A percentile compares a stretch with the other conserved stretches of the same genome.
phyloP scores from a whole-genome alignment of 2,797 vertebrate genomes.

The Myotis daubentonii region DNA sequence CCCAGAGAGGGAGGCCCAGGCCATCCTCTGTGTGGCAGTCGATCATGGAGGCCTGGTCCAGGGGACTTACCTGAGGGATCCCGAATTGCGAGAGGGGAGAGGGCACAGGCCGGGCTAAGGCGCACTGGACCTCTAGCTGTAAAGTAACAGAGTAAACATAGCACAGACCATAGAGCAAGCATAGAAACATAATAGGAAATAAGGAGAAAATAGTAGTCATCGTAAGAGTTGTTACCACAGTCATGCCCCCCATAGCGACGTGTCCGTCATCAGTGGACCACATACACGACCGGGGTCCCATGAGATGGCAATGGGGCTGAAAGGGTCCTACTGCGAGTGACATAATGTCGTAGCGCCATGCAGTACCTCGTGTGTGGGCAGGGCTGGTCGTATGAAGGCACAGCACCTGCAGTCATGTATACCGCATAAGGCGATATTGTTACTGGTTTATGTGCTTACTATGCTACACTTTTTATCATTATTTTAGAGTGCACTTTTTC shows the following conservation, averaged over 20 bases:
- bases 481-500: not conserved
- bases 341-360: fast-evolving
- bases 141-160: not conserved
- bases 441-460: not conserved
- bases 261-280: not conserved
- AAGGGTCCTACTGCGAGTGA: too few relatives aligned
- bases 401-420: not conserved
- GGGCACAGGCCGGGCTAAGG: too few relatives aligned
- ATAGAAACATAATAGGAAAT: not conserved
- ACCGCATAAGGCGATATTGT: too few relatives aligned
- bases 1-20: too few relatives aligned
- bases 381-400: not conserved
- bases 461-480: not conserved
- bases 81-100: too few relatives aligned
- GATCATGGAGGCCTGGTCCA: too few relatives aligned
- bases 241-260: fast-evolving
- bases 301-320: too few relatives aligned
- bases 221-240: not conserved
- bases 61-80: too few relatives aligned
- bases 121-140: too few relatives aligned
- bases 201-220: not conserved
- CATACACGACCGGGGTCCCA: too few relatives aligned
- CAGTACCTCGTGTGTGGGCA: fast-evolving
- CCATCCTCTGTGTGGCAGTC: too few relatives aligned
- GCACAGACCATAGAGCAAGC: not conserved